A percentile compares a stretch with the other conserved stretches of the same genome.
These are phyloP conservation scores for Dendrolimus pini DNA, from an alignment of 2,888 invertebrate genomes.

Conservation along the genomic window DNA sequence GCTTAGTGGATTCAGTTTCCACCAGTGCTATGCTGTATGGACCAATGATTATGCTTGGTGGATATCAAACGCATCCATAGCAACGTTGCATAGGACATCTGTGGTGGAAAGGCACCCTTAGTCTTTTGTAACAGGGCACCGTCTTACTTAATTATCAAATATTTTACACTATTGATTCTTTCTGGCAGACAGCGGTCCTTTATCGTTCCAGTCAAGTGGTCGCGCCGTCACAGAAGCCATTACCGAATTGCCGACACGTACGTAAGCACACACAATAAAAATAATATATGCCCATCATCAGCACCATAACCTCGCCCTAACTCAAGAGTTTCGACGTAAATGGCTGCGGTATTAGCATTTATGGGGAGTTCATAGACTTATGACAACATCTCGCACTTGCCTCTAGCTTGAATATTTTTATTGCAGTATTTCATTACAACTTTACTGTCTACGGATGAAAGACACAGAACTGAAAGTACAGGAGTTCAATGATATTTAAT, in stretches of 20 bases:
- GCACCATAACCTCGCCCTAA: constrained; percentile 37
- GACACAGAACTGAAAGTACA: too few species aligned
- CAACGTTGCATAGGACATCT: too few species aligned
- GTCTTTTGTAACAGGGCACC: too few species aligned
- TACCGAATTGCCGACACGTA: constrained; percentile 33
- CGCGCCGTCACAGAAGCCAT: constrained; percentile 28
- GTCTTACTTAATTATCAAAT: too few species aligned
- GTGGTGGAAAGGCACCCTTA: too few species aligned
- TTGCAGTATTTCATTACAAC: too few species aligned
- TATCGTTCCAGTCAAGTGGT: constrained; percentile 36
- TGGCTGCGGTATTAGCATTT: constrained; percentile 19
- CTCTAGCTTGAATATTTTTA: background rate
- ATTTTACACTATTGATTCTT: background rate
- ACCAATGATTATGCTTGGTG: too few species aligned
- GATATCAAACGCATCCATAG: too few species aligned
- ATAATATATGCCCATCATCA: constrained; percentile 48
- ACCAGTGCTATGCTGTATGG: too few species aligned
- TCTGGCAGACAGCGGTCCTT: constrained; percentile 13
- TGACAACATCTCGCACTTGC: background rate
- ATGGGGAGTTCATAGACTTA: background rate
- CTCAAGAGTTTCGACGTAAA: constrained; percentile 34
- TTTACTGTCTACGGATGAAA: too few species aligned
- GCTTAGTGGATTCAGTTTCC: too few species aligned
- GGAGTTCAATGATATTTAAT: too few species aligned
- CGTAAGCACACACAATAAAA: constrained; percentile 34